Evolutionary conservation across 2,888 invertebrate species (phyloP).

Genomic region (Trileptium ribeirensis): DNA sequence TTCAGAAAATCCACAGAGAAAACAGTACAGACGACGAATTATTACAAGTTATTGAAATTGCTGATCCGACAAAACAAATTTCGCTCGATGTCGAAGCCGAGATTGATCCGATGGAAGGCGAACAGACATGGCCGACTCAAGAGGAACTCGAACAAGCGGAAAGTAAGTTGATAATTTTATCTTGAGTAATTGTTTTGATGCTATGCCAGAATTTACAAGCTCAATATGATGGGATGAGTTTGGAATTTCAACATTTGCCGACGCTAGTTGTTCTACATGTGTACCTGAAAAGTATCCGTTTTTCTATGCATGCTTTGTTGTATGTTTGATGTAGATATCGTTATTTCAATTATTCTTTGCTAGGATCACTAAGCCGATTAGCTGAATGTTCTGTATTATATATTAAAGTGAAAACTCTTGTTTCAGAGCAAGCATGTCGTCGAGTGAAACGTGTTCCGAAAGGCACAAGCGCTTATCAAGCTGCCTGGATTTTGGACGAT

Average conservation of each 20-base stretch:
- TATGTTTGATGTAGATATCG: no score
- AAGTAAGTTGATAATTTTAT: no score
- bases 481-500: slow-evolving; percentile 63
- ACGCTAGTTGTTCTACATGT: no score
- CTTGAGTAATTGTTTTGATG: no score
- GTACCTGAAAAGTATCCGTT: no score
- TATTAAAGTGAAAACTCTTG: slow-evolving; percentile 28
- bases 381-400: slow-evolving; percentile 6
- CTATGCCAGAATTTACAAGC: no score
- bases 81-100: slow-evolving; percentile 62
- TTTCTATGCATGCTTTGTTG: no score
- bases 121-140: slow-evolving; percentile 92
- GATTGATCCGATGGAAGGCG: slow-evolving; percentile 78
- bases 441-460: slow-evolving; percentile 70
- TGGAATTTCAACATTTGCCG: no score
- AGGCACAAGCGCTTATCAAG: slow-evolving; percentile 94
- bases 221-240: no score
- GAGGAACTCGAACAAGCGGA: slow-evolving; percentile 74
- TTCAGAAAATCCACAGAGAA: background rate
- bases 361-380: no score
- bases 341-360: no score
- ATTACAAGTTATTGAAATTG: slow-evolving; percentile 26
- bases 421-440: slow-evolving; percentile 54
- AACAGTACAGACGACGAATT: slow-evolving; percentile 5
- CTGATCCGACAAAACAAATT: slow-evolving; percentile 56